Base-by-base conservation (phyloP, 2,797 vertebrate species). In the Rhyacichthys aspro region DNA sequence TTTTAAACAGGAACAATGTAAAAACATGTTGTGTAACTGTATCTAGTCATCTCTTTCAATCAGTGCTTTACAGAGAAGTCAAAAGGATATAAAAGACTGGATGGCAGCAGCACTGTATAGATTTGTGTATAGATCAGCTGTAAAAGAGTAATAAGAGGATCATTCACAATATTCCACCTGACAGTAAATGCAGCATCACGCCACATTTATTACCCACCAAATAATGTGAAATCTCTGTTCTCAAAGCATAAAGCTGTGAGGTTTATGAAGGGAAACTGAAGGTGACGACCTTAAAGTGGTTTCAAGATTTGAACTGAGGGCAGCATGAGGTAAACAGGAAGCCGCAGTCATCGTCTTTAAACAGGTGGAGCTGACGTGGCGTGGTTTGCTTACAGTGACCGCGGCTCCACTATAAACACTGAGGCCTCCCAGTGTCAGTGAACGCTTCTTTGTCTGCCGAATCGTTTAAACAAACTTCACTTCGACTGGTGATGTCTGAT, bases 251-350 rank as follows among this genome's bases (percentile, higher is more conserved):
- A 59, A 59, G 54, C n/a, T 23, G 46, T 55, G 67, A 64, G 52
- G 52, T 2, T 52, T 43, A 52, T 46, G 16, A 28, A 43, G 34
- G 47, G 54, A 37, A 34, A 28, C 47, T 49, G 50, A 49, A 39
- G 11, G n/a, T 41, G 38, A 41, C 38, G 38, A n/a, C 49, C 34
- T 33, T 38, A 15, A 52, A 52, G n/a, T 12, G 33, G 32, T 28
- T 37, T 33, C 55, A 53, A 50, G 66, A 67, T 67, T 73, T 64
- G 42, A 63, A 39, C 47, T 66, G 53, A 64, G 49, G 37, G 18
- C 32, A 60, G n/a, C 69, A 57, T 59, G 44, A 65, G 7, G 43
- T 74, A 83, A 81, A 81, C 76, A 74, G 70, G 75, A 64, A 74
- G 1, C 52, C 48, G 43, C 49, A 9, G 36, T 43, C n/a, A 48